phyloP scores from a whole-genome alignment of 2,888 invertebrate genomes.

The Serrognathus titanus region DNA sequence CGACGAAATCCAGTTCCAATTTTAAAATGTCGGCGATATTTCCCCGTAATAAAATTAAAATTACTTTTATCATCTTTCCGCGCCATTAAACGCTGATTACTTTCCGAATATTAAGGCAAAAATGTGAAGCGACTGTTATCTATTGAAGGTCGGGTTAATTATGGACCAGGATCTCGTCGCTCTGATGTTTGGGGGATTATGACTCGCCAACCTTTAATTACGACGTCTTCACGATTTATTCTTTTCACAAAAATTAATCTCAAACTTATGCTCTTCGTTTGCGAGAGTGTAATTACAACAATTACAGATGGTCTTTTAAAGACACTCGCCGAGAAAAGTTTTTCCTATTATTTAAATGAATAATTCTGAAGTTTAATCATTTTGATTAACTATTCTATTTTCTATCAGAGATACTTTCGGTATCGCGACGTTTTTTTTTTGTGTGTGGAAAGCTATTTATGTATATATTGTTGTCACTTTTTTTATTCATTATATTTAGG shows the following conservation, averaged over 20 bases:
- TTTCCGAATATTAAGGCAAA: constrained; percentile 36
- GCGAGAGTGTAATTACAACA: constrained; percentile 3
- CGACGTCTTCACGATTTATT: constrained; percentile 32
- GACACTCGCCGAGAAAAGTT: not conserved
- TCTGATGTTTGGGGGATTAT: constrained; percentile 26
- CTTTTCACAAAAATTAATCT: constrained; percentile 24
- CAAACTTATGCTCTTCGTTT: constrained; percentile 20
- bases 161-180: constrained; percentile 28
- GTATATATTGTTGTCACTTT: constrained; percentile 18
- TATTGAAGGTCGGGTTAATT: constrained; percentile 37
- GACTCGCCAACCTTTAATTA: constrained; percentile 35
- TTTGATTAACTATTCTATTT: too few species aligned
- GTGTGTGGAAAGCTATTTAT: not conserved
- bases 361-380: too few species aligned
- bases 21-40: constrained; percentile 15
- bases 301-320: not conserved
- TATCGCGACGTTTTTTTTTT: too few species aligned
- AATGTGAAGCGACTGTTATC: constrained; percentile 32
- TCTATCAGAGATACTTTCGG: too few species aligned
- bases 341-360: too few species aligned
- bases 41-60: constrained; percentile 39
- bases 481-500: constrained; percentile 15
- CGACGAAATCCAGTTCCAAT: constrained; percentile 9
- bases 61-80: constrained; percentile 42
- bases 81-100: constrained; percentile 40